phyloP scores from a whole-genome alignment of 2,888 invertebrate genomes.

The Scaptomyza tumidula region DNA sequence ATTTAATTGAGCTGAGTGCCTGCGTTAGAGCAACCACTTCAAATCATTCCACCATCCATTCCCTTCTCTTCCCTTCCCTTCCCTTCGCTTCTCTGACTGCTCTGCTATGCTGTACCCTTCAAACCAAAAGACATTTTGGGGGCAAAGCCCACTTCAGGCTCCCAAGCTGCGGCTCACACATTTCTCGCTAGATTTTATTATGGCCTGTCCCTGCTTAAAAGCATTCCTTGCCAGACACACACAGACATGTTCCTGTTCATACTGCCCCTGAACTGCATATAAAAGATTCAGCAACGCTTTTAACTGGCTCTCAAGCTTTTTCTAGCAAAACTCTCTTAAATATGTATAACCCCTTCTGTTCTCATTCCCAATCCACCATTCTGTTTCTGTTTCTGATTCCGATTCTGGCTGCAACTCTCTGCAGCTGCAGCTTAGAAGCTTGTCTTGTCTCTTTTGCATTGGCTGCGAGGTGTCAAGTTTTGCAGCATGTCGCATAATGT shows the following conservation, averaged over 20 bases:
- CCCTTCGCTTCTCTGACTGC: too few relatives aligned
- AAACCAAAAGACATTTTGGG: slow-evolving; percentile 13
- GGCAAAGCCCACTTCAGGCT: slow-evolving; percentile 24
- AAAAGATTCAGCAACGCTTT: slow-evolving; percentile 80
- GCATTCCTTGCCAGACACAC: slow-evolving; percentile 73
- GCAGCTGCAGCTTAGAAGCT: slow-evolving; percentile 46
- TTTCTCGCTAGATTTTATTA: slow-evolving; percentile 77
- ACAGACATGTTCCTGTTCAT: slow-evolving; percentile 39
- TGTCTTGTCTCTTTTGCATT: slow-evolving; percentile 52
- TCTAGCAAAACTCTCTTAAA: slow-evolving; percentile 2
- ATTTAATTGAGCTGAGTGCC: slow-evolving; percentile 82
- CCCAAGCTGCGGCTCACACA: slow-evolving; percentile 58
- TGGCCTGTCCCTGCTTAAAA: slow-evolving; percentile 75
- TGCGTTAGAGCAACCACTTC: slow-evolving; percentile 28
- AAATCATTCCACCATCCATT: not conserved
- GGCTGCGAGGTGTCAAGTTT: slow-evolving; percentile 74
- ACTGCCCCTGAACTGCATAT: slow-evolving; percentile 62
- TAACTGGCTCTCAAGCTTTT: slow-evolving; percentile 70
- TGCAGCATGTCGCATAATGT: slow-evolving; percentile 80
- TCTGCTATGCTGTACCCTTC: not conserved
- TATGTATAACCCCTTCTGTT: not conserved
- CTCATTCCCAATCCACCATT: not conserved
- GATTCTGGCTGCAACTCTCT: slow-evolving; percentile 33
- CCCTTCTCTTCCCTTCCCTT: not conserved
- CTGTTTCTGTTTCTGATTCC: slow-evolving; percentile 19